These are phyloP conservation scores for Tipula vernalis DNA, from an alignment of 2,888 invertebrate genomes.

Conservation along the genomic window DNA sequence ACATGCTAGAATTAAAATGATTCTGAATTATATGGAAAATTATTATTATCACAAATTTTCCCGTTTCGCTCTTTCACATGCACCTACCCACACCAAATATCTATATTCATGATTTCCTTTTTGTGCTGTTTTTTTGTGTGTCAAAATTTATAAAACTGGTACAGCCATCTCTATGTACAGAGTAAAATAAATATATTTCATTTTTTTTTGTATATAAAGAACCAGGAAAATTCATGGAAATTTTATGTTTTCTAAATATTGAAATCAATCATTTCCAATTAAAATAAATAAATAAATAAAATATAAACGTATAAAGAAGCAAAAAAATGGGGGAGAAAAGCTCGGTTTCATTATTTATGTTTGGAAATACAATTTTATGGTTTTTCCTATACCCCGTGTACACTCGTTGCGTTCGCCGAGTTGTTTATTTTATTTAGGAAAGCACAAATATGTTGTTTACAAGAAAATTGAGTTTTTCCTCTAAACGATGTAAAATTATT, in stretches of 20 bases:
- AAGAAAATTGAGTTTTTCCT: neutral
- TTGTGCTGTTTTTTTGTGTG: neutral
- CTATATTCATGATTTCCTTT: neutral
- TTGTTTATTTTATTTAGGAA: neutral
- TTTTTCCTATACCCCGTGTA: neutral
- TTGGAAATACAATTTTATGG: neutral
- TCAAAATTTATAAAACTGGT: neutral
- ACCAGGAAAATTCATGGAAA: neutral
- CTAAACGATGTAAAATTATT: neutral
- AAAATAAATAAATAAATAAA: neutral
- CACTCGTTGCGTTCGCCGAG: neutral
- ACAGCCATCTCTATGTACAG: neutral
- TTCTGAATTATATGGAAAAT: neutral
- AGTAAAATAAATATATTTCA: neutral
- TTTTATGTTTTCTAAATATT: neutral
- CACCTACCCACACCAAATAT: neutral
- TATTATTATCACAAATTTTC: neutral
- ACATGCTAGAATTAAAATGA: neutral
- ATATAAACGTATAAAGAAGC: neutral
- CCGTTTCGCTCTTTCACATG: neutral
- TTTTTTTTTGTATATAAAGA: neutral
- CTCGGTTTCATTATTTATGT: neutral
- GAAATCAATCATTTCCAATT: neutral
- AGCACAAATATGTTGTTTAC: neutral
- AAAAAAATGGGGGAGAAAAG: neutral